Evolutionary conservation across 1,140 invertebrate genomes (phyloP).

Genomic region (Trachelipus rathkii): DNA sequence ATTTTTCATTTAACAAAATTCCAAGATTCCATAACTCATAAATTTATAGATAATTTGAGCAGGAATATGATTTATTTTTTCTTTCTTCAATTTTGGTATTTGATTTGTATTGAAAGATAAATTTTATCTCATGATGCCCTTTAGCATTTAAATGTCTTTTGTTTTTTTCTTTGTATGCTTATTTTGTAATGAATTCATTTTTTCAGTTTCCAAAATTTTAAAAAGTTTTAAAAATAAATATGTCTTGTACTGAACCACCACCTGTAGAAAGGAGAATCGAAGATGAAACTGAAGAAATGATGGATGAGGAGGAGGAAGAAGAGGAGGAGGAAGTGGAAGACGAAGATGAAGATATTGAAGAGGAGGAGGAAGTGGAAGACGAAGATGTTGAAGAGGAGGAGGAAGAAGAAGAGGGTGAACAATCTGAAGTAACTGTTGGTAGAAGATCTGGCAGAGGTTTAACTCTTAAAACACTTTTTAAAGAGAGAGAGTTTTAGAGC

Average conservation of each 20-base stretch:
- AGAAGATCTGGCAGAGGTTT: slow-evolving; percentile 49
- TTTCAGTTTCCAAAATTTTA: too few species aligned
- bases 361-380: slow-evolving; percentile 21
- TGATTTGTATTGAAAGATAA: too few species aligned
- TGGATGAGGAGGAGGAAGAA: neutral
- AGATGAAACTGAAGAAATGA: neutral
- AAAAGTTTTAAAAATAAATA: neutral
- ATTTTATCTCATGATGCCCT: too few species aligned
- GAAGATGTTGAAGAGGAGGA: slow-evolving; percentile 22
- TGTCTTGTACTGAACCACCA: neutral
- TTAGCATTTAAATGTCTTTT: too few species aligned
- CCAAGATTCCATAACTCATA: too few species aligned
- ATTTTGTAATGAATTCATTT: too few species aligned
- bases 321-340: slow-evolving; percentile 11
- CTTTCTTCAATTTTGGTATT: too few species aligned
- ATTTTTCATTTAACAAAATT: too few species aligned
- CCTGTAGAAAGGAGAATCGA: neutral
- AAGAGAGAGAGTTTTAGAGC: slow-evolving; percentile 74
- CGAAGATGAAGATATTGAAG: slow-evolving; percentile 12
- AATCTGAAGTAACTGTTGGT: slow-evolving; percentile 14
- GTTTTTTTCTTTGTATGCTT: too few species aligned
- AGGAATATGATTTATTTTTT: too few species aligned
- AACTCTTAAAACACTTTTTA: slow-evolving; percentile 75
- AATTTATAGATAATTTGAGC: too few species aligned
- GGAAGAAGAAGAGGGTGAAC: slow-evolving; percentile 22